Evolutionary conservation across 1,140 invertebrate genomes (phyloP), one percentile per base, ranked within the genome.

Genomic region (Piezodorus guildinii): DNA sequence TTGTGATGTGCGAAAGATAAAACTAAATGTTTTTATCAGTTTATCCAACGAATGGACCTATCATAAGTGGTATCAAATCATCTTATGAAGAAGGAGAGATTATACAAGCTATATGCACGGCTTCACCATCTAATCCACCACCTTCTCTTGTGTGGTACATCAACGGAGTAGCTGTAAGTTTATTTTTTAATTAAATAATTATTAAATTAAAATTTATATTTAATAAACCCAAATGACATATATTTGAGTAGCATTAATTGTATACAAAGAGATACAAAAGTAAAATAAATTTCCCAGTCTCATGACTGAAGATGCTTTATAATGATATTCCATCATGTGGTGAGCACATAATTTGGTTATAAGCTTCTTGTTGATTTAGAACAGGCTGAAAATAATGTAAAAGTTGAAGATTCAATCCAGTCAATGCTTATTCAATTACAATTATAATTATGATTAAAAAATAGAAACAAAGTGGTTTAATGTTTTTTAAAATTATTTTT

Each of bases 121-220:
- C 86, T 61, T 78, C 77, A 67, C 79, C 82, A 68, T 90, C 88
- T 16, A 80, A 83, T 73, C 90, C 90, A 3, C 83, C 88, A 3
- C 86, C 87, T 3, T 87, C 89, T 73, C 79, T 93, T 52, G 87
- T 86, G 19, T 92, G 89, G 85, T 87, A 83, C 74, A 84, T 92
- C 70, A 93, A 93, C 73, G 85, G 82, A 49, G 19, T 49, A 9
- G n/a, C 8, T 19, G 46, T 49, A 49, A 49, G 46, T 49, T 49
- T 21, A 2, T 15, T 21, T 49, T 49, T 19, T 17, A 21, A 19
- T n/a, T 6, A 49, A n/a, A 49, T 49, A 49, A 1, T 49, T 49
- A 49, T n/a, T 49, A 6, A 2, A 3, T 10, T 17, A n/a, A n/a
- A n/a, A n/a, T n/a, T n/a, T n/a, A n/a, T n/a, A n/a, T n/a, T n/a